Percentiles rank a stretch among this genome's conserved stretches.
These are phyloP conservation scores for Aleiodes alternator DNA, from an alignment of 2,888 invertebrate genomes.

Conservation along the genomic window DNA sequence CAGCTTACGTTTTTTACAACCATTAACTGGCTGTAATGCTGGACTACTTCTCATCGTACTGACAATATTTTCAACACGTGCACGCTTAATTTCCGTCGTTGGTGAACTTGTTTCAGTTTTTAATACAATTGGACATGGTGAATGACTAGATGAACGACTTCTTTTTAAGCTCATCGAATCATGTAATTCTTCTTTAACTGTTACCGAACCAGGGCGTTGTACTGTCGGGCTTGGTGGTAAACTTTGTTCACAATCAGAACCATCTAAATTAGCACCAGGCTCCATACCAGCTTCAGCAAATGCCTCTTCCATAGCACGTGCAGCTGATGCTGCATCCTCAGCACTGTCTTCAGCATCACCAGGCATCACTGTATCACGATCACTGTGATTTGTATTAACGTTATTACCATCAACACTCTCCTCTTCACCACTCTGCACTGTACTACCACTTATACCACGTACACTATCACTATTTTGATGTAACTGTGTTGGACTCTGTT, in stretches of 20 bases:
- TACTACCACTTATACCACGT: constrained; percentile 70
- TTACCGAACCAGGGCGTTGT: constrained; percentile 71
- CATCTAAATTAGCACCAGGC: constrained; percentile 73
- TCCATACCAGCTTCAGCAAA: constrained; percentile 81
- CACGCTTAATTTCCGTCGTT: constrained; percentile 91
- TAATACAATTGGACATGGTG: constrained; percentile 71
- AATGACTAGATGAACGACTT: constrained; percentile 68
- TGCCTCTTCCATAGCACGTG: constrained; percentile 78
- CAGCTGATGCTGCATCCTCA: constrained; percentile 75
- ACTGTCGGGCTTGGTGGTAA: constrained; percentile 72
- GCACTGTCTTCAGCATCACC: constrained; percentile 74
- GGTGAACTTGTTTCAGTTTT: constrained; percentile 72
- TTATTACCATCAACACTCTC: constrained; percentile 73
- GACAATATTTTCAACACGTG: constrained; percentile 96
- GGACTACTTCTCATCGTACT: constrained; percentile 94
- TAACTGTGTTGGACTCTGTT: constrained; percentile 73
- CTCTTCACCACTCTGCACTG: constrained; percentile 74
- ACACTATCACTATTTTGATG: constrained; percentile 73
- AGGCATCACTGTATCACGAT: constrained; percentile 72
- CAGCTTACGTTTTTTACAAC: constrained; percentile 96
- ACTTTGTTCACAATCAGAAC: constrained; percentile 73
- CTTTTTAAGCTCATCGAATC: constrained; percentile 70
- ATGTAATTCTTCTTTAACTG: constrained; percentile 72
- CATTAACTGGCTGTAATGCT: constrained; percentile 86
- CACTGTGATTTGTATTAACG: constrained; percentile 69